These are phyloP conservation scores for Caenorhabditis wallacei DNA, from an alignment of 2,888 invertebrate genomes.

Conservation along the genomic window DNA sequence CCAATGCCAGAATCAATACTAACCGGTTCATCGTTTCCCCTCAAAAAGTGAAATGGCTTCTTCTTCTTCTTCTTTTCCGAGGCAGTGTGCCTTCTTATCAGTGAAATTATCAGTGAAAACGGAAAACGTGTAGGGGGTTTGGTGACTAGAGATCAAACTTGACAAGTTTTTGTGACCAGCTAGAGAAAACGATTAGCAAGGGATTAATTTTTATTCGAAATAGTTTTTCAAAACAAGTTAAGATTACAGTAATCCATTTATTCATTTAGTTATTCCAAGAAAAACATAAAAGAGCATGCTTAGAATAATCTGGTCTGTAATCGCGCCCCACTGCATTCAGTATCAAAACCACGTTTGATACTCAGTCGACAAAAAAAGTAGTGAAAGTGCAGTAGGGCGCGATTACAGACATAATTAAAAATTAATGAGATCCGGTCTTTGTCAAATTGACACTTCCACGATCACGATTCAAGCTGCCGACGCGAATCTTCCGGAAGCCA, in stretches of 20 bases:
- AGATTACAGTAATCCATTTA: constrained; percentile 6
- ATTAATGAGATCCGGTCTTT: constrained; percentile 20
- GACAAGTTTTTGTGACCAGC: constrained; percentile 15
- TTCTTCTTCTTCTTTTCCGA: not conserved
- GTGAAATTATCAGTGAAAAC: constrained; percentile 47
- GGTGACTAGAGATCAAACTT: constrained; percentile 58
- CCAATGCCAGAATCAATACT: constrained; percentile 12
- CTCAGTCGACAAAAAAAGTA: no score
- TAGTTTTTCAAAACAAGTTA: no score
- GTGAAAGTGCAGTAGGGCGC: no score
- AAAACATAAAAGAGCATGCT: no score
- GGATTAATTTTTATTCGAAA: no score
- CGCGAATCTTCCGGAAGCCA: constrained; percentile 14
- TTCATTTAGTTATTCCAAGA: no score
- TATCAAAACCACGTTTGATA: no score
- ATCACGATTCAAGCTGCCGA: constrained; percentile 13
- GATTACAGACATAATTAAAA: no score
- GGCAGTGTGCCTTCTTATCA: constrained; percentile 17
- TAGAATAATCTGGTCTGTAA: no score
- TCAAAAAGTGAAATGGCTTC: no score
- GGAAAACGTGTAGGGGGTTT: constrained; percentile 44
- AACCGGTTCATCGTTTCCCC: constrained; percentile 11
- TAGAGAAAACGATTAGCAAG: not conserved
- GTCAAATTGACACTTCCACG: constrained; percentile 17
- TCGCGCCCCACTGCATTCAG: no score